Base-by-base conservation (phyloP, 2,888 invertebrate species). In the Prostheceraeus crozeri region DNA sequence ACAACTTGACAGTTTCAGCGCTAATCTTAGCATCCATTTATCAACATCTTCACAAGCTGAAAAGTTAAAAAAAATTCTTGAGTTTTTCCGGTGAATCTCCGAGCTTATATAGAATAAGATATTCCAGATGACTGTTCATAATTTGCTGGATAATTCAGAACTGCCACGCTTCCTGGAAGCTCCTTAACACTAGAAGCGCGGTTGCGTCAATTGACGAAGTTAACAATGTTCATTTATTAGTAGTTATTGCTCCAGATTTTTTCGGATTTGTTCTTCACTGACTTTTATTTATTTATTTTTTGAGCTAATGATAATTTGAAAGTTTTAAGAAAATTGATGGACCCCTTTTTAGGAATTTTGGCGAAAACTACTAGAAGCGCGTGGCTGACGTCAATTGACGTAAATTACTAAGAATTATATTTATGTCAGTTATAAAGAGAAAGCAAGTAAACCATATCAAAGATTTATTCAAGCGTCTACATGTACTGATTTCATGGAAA, bases 351-450 rank as follows among this genome's bases (percentile, higher is more conserved):
- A 40, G 4, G 19, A 40, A 40, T 16, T 40, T 16, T 40, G 40
- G 40, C 40, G n/a, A 40, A 40, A 40, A 40, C 40, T 40, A 40
- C 40, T 40, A 40, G 19, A 40, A 40, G 40, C 14, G 14, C 4
- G n/a, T n/a, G 40, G 40, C 40, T 40, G 6, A 40, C 40, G n/a
- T 40, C 40, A 40, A 40, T 40, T 40, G 40, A 40, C 40, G n/a
- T 40, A 40, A 40, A 40, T 40, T 40, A 40, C 40, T 40, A 40
- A 40, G 19, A 40, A 40, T 40, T 40, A 40, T 40, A 16, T 40
- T n/a, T 14, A 23, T 16, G 40, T 40, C 40, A 40, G 19, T 40
- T 40, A 16, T 14, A 40, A 40, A 8, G 14, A 23, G 40, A 40
- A 40, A 40, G 19, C 40, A 40, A 40, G 19, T 40, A 40, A 16